Conservation (phyloP, 2,797 vertebrate species). For the Balearica regulorum region DNA sequence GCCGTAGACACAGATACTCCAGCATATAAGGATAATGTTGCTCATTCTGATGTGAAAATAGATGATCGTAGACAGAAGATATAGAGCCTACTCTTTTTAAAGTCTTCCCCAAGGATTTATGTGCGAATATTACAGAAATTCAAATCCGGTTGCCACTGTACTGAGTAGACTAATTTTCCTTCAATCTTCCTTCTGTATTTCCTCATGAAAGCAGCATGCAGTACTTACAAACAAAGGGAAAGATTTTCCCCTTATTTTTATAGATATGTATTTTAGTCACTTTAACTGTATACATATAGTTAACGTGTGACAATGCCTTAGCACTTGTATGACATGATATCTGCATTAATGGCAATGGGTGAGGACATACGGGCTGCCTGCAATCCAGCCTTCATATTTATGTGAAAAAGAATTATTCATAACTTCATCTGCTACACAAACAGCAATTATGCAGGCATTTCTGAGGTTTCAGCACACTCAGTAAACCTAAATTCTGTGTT, state of each 20-base stretch:
- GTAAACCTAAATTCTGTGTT: slow-evolving; percentile 62
- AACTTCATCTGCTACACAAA: slow-evolving; percentile 61
- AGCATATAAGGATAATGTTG: slow-evolving; percentile 69
- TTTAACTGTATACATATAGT: not conserved
- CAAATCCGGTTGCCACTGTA: not conserved
- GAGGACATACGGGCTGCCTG: slow-evolving; percentile 51
- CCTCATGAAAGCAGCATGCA: not conserved
- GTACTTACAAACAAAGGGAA: not conserved
- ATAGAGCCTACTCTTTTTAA: slow-evolving; percentile 60
- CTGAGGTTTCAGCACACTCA: slow-evolving; percentile 45
- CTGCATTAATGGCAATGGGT: slow-evolving; percentile 42
- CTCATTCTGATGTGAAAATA: slow-evolving; percentile 75
- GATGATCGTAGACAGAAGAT: slow-evolving; percentile 72
- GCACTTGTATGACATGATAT: slow-evolving; percentile 17
- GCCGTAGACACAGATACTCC: slow-evolving; percentile 62
- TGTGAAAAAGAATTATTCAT: slow-evolving; percentile 69
- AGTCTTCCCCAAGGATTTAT: slow-evolving; percentile 62
- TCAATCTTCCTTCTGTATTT: slow-evolving; percentile 19
- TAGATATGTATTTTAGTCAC: not conserved
- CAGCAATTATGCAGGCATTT: slow-evolving; percentile 66
- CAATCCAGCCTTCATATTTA: slow-evolving; percentile 43
- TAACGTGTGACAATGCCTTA: not conserved
- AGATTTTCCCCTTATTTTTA: not conserved
- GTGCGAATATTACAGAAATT: slow-evolving; percentile 37
- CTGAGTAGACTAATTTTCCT: slow-evolving; percentile 20